phyloP scores from a whole-genome alignment of 2,888 invertebrate species.

The Drosophila setosimentum region DNA sequence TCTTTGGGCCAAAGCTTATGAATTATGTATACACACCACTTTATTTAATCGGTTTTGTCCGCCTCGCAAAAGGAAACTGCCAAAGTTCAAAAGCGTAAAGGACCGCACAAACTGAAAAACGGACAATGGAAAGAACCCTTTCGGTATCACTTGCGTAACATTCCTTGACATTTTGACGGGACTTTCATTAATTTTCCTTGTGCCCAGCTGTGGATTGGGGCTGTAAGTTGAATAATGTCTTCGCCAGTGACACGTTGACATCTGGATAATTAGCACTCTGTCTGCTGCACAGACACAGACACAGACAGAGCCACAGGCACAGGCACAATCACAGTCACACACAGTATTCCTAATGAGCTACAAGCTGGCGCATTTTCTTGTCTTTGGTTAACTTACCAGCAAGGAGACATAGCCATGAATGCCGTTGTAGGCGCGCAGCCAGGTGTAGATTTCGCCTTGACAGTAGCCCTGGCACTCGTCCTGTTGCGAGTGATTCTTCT shows the following conservation, averaged over 20 bases:
- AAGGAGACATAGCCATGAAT: conserved; percentile 94
- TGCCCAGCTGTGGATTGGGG: neutral
- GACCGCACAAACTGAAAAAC: conserved; percentile 26
- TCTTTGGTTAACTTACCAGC: conserved; percentile 87
- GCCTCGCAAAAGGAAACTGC: conserved; percentile 12
- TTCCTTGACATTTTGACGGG: conserved; percentile 40
- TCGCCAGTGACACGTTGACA: conserved; percentile 36
- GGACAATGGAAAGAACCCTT: conserved; percentile 28
- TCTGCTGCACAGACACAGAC: neutral
- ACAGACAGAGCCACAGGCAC: neutral
- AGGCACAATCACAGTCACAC: neutral
- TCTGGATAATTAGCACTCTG: conserved; percentile 39
- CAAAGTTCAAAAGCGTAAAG: conserved; percentile 37
- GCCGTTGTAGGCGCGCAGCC: conserved; percentile 88
- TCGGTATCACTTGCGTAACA: conserved; percentile 11
- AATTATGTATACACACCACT: conserved; percentile 33
- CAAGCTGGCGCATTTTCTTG: neutral
- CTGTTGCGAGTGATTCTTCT: conserved; percentile 50
- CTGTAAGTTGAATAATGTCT: conserved; percentile 43
- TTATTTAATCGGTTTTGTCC: conserved; percentile 29
- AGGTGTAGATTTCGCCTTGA: conserved; percentile 87
- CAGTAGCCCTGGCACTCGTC: conserved; percentile 86
- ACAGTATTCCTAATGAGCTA: conserved; percentile 27
- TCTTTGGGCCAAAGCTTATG: conserved; percentile 1
- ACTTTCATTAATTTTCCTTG: conserved; percentile 31